A percentile compares a stretch with the other conserved stretches of the same genome.
Conservation (phyloP, 2,888 invertebrate genomes). For the Galerucella pusilla region DNA sequence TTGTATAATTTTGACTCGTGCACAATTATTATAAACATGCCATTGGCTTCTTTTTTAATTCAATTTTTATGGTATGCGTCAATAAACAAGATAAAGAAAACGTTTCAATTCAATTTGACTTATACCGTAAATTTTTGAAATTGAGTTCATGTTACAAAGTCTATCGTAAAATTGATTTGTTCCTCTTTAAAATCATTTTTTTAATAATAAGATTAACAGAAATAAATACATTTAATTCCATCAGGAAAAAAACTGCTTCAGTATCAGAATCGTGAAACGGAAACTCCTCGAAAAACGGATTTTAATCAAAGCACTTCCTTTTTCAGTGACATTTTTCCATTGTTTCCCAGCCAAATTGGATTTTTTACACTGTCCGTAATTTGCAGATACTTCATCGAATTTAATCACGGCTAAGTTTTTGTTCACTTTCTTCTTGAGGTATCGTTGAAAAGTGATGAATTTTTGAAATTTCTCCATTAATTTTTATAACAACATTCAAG, state of each 20-base stretch:
- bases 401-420: constrained; percentile 14
- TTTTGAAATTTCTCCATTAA: background rate
- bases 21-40: too few species aligned
- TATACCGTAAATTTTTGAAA: too few species aligned
- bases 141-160: too few species aligned
- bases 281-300: constrained; percentile 11
- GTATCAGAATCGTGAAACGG: constrained; percentile 14
- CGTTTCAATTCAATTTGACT: too few species aligned
- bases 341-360: constrained; percentile 21
- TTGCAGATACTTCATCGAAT: constrained; percentile 19
- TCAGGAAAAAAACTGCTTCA: background rate
- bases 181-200: background rate
- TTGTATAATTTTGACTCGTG: too few species aligned
- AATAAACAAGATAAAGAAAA: too few species aligned
- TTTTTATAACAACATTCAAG: too few species aligned
- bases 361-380: constrained; percentile 17
- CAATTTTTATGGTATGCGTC: too few species aligned
- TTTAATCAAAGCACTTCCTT: constrained; percentile 20
- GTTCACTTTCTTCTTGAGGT: background rate
- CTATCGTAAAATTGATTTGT: background rate
- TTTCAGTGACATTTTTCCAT: constrained; percentile 25
- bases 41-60: too few species aligned
- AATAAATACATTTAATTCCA: background rate
- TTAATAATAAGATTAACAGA: background rate
- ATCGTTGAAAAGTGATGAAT: background rate